These are phyloP conservation scores for Tetranychus truncatus DNA, from an alignment of 2,888 invertebrate species.

Conservation along the genomic window DNA sequence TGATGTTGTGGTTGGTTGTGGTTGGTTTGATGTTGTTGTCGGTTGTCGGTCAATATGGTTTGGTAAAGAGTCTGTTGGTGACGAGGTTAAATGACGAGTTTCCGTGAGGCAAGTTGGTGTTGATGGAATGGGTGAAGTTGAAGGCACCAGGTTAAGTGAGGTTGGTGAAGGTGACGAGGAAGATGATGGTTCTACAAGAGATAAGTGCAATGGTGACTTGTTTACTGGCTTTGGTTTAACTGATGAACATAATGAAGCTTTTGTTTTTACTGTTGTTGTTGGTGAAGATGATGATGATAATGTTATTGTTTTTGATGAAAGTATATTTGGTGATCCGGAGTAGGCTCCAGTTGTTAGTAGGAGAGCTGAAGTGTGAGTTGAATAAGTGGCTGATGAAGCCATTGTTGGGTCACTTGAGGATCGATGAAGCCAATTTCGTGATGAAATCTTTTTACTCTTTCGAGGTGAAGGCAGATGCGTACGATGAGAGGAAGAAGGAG, in stretches of 20 bases:
- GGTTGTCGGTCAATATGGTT: too few relatives aligned
- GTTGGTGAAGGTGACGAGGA: neutral
- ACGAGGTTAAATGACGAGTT: too few relatives aligned
- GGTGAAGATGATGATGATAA: neutral
- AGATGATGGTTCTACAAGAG: neutral
- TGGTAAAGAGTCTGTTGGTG: too few relatives aligned
- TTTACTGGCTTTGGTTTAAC: neutral
- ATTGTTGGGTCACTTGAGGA: slow-evolving; percentile 4
- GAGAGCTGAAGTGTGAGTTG: neutral
- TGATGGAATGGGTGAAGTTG: neutral
- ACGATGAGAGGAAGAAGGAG: neutral
- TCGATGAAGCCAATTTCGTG: neutral
- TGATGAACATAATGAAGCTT: neutral
- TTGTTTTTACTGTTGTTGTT: neutral
- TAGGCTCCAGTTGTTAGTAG: slow-evolving; percentile 4
- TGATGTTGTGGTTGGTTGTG: too few relatives aligned
- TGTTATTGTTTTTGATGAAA: slow-evolving; percentile 5
- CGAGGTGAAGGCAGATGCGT: neutral
- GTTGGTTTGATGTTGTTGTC: too few relatives aligned
- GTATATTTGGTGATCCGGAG: slow-evolving; percentile 6
- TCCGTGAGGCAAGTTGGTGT: neutral
- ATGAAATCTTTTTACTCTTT: neutral
- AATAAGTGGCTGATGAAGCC: slow-evolving; percentile 6
- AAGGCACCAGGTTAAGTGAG: neutral
- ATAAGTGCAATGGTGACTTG: neutral